Conservation (phyloP, 2,113 vertebrate species). For the Oxygymnocypris stewartii region DNA sequence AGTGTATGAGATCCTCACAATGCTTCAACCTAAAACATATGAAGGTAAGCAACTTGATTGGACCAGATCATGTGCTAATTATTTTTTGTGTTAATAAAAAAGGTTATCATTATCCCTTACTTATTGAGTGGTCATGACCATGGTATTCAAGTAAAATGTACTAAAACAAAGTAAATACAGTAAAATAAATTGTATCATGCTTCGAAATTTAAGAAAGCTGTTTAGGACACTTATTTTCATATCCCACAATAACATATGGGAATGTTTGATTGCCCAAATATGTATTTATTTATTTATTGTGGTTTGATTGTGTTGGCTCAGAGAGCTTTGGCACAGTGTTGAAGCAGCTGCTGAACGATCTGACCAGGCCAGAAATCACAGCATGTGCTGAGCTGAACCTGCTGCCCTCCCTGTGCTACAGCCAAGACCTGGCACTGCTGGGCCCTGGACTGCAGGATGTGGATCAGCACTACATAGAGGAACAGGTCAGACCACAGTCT, state of each 20-base stretch:
- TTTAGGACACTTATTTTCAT: neutral
- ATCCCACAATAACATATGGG: neutral
- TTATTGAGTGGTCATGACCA: neutral
- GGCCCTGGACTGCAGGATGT: slow-evolving; percentile 78
- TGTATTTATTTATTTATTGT: neutral
- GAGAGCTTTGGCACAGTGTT: slow-evolving; percentile 81
- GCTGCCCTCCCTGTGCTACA: slow-evolving; percentile 84
- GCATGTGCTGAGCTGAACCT: slow-evolving; percentile 78
- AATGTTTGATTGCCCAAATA: neutral
- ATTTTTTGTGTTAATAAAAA: too few species aligned
- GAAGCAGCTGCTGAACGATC: slow-evolving; percentile 84
- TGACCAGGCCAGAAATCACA: slow-evolving; percentile 80
- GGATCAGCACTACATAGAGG: slow-evolving; percentile 86
- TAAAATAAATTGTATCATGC: neutral
- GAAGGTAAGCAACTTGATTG: slow-evolving; percentile 75
- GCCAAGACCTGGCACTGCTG: slow-evolving; percentile 80
- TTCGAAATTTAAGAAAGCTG: neutral
- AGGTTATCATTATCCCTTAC: too few species aligned
- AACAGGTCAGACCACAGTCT: slow-evolving; percentile 77
- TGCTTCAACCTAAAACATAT: slow-evolving; percentile 85
- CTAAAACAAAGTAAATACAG: neutral
- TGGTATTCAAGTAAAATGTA: neutral
- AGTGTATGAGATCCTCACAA: slow-evolving; percentile 86
- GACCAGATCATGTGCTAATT: neutral
- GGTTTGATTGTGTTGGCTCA: slow-evolving; percentile 59